phyloP scores from a whole-genome alignment of 2,113 vertebrate genomes.

The Pituophis catenifer region DNA sequence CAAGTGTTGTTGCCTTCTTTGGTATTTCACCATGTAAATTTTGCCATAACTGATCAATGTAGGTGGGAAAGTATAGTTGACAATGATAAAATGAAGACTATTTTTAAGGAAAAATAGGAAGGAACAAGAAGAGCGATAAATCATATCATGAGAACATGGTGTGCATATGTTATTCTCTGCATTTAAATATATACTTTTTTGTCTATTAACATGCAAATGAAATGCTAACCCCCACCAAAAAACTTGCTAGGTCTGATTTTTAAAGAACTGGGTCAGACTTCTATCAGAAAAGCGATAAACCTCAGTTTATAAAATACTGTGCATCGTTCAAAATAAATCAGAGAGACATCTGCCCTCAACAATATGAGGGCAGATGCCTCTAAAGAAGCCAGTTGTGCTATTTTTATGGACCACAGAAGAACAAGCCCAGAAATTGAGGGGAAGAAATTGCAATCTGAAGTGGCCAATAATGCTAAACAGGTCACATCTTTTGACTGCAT shows the following conservation, averaged over 20 bases:
- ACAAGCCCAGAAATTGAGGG: background rate
- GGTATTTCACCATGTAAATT: background rate
- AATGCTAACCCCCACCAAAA: background rate
- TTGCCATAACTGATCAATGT: background rate
- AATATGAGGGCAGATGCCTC: background rate
- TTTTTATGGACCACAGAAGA: background rate
- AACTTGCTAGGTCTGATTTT: background rate
- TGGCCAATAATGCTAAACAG: background rate
- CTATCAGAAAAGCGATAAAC: too few relatives aligned
- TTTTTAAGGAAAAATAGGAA: background rate
- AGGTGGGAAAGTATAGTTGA: background rate
- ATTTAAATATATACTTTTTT: background rate
- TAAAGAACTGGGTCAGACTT: background rate
- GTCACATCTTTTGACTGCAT: background rate
- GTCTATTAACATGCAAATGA: background rate
- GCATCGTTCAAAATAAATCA: background rate
- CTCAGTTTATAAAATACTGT: too few relatives aligned
- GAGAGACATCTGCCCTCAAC: background rate
- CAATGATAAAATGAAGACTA: background rate
- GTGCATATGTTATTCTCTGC: background rate
- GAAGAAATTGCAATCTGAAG: background rate
- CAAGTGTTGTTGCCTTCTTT: background rate
- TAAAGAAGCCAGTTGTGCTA: background rate
- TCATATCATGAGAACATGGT: background rate
- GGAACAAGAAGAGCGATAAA: background rate